Percentiles rank a stretch among this genome's conserved stretches.
Evolutionary conservation across 1,140 invertebrate species (phyloP).

Genomic region (Aphaenogaster floridana): DNA sequence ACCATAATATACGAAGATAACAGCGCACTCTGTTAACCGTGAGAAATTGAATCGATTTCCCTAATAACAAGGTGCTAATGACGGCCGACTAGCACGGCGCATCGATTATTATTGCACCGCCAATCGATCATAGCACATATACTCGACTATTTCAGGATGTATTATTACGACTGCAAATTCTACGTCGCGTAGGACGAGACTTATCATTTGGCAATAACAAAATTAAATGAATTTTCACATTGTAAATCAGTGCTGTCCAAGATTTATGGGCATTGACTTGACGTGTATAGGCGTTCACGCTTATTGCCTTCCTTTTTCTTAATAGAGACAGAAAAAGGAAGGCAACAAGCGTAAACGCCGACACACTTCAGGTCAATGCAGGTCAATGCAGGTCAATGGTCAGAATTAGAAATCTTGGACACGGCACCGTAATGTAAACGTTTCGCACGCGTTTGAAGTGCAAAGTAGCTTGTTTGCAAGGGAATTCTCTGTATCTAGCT

Average conservation of each 20-base stretch:
- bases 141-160: neutral
- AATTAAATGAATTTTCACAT: conserved; percentile 5
- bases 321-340: no score
- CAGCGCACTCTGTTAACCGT: conserved; percentile 67
- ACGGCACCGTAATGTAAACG: neutral
- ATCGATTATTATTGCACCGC: conserved; percentile 42
- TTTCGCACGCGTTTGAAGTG: neutral
- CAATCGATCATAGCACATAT: conserved; percentile 6
- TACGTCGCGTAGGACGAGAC: neutral
- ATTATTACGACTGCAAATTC: conserved; percentile 31
- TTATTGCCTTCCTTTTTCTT: no score
- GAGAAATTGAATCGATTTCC: conserved; percentile 66
- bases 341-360: no score
- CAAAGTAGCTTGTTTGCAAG: neutral
- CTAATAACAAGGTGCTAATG: conserved; percentile 60
- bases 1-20: conserved; percentile 71
- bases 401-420: no score
- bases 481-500: neutral
- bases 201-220: neutral
- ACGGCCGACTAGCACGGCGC: neutral
- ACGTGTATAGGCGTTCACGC: no score
- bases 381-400: no score
- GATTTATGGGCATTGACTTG: no score
- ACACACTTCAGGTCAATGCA: no score
- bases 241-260: no score